Percentiles rank a stretch among this genome's conserved stretches.
Conservation (phyloP, 2,113 vertebrate genomes). For the Jaculus jaculus region DNA sequence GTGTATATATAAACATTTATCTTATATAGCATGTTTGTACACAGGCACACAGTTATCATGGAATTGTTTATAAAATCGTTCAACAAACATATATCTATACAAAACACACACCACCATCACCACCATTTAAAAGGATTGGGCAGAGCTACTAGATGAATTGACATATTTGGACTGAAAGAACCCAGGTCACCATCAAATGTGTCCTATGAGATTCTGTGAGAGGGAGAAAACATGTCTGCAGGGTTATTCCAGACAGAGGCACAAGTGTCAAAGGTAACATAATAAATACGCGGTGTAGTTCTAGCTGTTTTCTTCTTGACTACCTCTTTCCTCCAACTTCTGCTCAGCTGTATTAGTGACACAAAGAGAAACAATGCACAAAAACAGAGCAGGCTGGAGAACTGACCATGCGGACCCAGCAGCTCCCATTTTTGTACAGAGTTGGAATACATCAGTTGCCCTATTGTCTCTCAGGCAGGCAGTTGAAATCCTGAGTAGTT, state of each 20-base stretch:
- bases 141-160: neutral
- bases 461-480: neutral
- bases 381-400: neutral
- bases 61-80: conserved; percentile 36
- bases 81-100: neutral
- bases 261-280: neutral
- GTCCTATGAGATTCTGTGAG: neutral
- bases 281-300: neutral
- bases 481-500: neutral
- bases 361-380: neutral
- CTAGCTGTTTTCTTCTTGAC: neutral
- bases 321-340: neutral
- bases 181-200: neutral
- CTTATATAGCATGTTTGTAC: neutral
- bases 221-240: neutral
- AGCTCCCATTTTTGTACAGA: neutral
- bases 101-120: neutral
- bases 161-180: neutral
- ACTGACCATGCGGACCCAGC: neutral
- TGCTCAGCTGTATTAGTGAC: neutral
- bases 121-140: neutral
- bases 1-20: neutral
- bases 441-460: neutral
- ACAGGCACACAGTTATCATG: conserved; percentile 26
- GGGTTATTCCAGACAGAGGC: neutral